Evolutionary conservation across 1,140 invertebrate genomes (phyloP).

Genomic region (Drosophila hydei): DNA sequence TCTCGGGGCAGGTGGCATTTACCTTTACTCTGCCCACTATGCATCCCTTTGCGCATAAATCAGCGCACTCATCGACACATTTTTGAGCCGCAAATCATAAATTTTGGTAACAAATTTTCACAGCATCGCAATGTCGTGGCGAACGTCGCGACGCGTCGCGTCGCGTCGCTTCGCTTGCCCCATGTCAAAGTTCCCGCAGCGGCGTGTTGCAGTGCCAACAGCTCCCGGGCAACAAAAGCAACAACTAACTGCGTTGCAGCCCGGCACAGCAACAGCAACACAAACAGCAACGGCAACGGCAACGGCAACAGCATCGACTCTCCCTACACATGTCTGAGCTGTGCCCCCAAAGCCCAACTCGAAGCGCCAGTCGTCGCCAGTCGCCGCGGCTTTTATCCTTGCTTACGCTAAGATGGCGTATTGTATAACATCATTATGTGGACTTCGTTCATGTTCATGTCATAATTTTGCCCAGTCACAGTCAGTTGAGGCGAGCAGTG

Average conservation of each 20-base stretch:
- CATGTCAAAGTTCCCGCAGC: constrained; percentile 61
- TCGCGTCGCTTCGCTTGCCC: constrained; percentile 29
- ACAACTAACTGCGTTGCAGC: constrained; percentile 10
- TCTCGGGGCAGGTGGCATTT: neutral
- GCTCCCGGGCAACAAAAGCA: constrained; percentile 69
- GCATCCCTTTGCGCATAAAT: constrained; percentile 46
- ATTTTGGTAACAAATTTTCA: constrained; percentile 60
- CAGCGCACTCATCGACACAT: constrained; percentile 68
- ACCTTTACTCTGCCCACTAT: neutral
- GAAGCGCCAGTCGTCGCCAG: constrained; percentile 17
- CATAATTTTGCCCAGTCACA: constrained; percentile 74
- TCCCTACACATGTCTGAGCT: constrained; percentile 37
- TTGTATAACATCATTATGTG: constrained; percentile 83
- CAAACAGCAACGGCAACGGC: constrained; percentile 18
- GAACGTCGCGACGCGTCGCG: too few relatives aligned
- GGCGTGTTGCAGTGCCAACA: constrained; percentile 65
- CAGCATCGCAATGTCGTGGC: constrained; percentile 56
- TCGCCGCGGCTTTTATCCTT: constrained; percentile 68
- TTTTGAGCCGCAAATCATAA: constrained; percentile 46
- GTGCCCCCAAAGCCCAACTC: constrained; percentile 8
- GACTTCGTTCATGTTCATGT: constrained; percentile 83
- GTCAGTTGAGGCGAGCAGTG: constrained; percentile 5
- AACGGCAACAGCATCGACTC: constrained; percentile 21
- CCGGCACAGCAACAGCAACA: constrained; percentile 10
- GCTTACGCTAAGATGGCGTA: constrained; percentile 81